These are phyloP conservation scores for Eptesicus fuscus DNA, from an alignment of 2,113 vertebrate genomes.

Conservation along the genomic window DNA sequence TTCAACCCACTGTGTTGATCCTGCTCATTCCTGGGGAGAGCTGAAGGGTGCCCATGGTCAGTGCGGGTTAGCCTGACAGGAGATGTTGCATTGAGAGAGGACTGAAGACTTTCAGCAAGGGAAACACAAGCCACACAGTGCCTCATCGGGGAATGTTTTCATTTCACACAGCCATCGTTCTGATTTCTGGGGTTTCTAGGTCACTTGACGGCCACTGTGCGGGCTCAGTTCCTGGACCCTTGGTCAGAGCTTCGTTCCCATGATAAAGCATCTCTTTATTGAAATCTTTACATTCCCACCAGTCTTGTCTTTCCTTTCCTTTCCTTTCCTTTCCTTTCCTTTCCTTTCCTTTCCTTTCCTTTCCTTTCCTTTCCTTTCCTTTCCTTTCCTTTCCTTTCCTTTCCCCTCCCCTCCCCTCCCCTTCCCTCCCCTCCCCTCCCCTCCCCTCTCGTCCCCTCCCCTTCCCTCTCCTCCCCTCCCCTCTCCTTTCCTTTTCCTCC, in stretches of 20 bases:
- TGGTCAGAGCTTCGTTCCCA: not conserved
- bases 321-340: not conserved
- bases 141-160: not conserved
- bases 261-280: not conserved
- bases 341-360: too few relatives aligned
- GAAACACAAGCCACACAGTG: not conserved
- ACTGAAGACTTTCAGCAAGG: not conserved
- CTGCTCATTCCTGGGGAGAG: not conserved
- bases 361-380: too few relatives aligned
- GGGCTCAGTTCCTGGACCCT: not conserved
- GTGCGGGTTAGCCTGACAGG: not conserved
- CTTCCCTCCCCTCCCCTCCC: too few relatives aligned
- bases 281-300: not conserved
- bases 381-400: too few relatives aligned
- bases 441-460: too few relatives aligned
- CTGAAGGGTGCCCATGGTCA: not conserved
- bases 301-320: too few relatives aligned
- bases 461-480: too few relatives aligned
- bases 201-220: not conserved
- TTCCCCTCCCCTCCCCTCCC: too few relatives aligned
- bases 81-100: not conserved
- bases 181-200: not conserved
- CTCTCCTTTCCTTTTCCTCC: too few relatives aligned
- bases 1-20: fast-evolving
- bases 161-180: not conserved